Base-by-base conservation (phyloP, 2,797 vertebrate species). In the Pseudopleuronectes americanus region DNA sequence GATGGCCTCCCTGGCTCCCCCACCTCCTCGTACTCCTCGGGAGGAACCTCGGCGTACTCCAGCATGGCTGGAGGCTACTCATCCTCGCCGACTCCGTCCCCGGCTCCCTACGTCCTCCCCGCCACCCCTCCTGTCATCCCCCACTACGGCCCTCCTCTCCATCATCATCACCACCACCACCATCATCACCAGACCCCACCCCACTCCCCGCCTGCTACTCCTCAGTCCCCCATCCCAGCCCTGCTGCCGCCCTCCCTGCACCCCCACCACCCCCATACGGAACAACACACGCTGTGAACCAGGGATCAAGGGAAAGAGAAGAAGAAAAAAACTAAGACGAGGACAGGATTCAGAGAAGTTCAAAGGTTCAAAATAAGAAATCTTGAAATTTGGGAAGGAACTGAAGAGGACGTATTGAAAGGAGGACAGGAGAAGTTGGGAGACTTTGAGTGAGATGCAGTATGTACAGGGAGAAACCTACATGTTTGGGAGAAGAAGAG, bases 221-320 rank as follows among this genome's bases (percentile, higher is more conserved):
- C 96, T 0, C 96, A 96, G 88, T 96, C 96, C 10, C 95, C 96
- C 0, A 76, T 96, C 75, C 95, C 95, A 38, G 90, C 93, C 4
- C 92, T 95, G 60, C 88, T 96, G 64, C 93, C 95, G 0, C 78
- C 94, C 19, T 84, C 90, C 19, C 93, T 95, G 84, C 96, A 95
- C 83, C 90, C 93, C 17, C 94, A 93, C 48, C 93, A 92, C 79
- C 71, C 96, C 17, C 95, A 95, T 0, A 90, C 96, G 0, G 96
- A 97, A 87, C 96, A 96, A 92, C 95, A 95, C 89, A 95, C 91
- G 84, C 95, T 96, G 94, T 97, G 96, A 97, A 91, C 74, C 84
- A 76, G 86, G 83, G 78, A 81, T 87, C 74, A 87, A 90, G 89
- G 81, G 84, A 81, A 82, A 60, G 63, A 74, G 57, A 26, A 38